phyloP scores from a whole-genome alignment of 2,113 vertebrate genomes.

The Diadophis punctatus region DNA sequence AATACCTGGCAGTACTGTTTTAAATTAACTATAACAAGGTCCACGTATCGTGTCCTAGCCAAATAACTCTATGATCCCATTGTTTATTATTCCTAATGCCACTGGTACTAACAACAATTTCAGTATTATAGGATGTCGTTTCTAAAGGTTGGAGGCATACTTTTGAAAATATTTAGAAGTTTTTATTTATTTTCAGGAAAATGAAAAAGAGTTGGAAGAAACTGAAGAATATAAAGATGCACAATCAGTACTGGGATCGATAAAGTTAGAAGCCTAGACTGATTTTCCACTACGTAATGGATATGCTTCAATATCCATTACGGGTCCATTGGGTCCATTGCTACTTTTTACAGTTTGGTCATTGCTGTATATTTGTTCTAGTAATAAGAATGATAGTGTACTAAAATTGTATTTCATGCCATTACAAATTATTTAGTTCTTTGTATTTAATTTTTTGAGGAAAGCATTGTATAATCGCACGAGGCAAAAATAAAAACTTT shows the following conservation, averaged over 20 bases:
- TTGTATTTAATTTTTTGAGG: conserved; percentile 55
- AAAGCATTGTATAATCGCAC: neutral
- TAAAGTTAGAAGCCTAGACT: conserved; percentile 86
- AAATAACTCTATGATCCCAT: neutral
- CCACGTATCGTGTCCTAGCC: neutral
- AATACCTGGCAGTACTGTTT: neutral
- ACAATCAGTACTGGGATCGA: conserved; percentile 80
- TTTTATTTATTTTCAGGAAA: conserved; percentile 78
- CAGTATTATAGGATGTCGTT: neutral
- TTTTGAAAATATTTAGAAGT: conserved; percentile 34
- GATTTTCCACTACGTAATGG: conserved; percentile 53
- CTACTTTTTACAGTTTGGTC: conserved; percentile 67
- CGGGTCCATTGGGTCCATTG: conserved; percentile 68
- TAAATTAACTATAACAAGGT: neutral
- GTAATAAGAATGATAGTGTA: conserved; percentile 44
- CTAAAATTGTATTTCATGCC: conserved; percentile 56
- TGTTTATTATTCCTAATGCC: neutral
- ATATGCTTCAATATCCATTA: conserved; percentile 53
- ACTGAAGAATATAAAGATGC: conserved; percentile 89
- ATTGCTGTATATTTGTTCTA: conserved; percentile 48
- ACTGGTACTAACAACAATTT: neutral
- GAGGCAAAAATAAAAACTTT: neutral
- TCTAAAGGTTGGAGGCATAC: neutral
- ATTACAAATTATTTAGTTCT: conserved; percentile 45
- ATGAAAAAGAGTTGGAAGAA: conserved; percentile 86